Conservation (phyloP, 2,113 vertebrate species). For the Phyllostomus discolor region DNA sequence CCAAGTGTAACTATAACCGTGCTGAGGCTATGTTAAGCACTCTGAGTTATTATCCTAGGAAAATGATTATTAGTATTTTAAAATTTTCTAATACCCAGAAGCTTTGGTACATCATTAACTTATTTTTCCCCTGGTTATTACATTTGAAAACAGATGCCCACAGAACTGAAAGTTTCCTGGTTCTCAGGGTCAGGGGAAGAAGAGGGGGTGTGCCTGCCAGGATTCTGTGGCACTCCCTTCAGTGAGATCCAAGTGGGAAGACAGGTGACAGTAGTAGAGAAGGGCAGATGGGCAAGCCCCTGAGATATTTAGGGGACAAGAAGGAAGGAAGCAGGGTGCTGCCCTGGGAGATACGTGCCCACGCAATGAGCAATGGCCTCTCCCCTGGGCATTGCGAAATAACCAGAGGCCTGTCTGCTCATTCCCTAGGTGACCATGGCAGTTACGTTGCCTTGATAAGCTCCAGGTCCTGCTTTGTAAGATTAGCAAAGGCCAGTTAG, state of each 20-base stretch:
- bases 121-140: background rate
- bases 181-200: background rate
- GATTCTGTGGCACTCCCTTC: background rate
- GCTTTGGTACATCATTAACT: background rate
- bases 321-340: background rate
- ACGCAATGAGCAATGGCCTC: background rate
- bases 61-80: background rate
- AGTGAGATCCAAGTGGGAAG: background rate
- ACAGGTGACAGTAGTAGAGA: background rate
- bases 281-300: background rate
- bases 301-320: background rate
- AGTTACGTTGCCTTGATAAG: background rate
- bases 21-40: background rate
- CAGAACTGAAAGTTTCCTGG: background rate
- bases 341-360: background rate
- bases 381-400: background rate
- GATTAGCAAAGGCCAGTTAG: background rate
- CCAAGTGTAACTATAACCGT: background rate
- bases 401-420: background rate
- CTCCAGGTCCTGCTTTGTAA: background rate
- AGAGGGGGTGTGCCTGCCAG: background rate
- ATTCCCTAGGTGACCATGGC: background rate
- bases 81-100: background rate
- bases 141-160: background rate
- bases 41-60: background rate